A percentile compares a stretch with the other conserved stretches of the same genome.
These are phyloP conservation scores for Gasterosteus aculeatus DNA, from an alignment of 2,113 vertebrate species.

Conservation along the genomic window DNA sequence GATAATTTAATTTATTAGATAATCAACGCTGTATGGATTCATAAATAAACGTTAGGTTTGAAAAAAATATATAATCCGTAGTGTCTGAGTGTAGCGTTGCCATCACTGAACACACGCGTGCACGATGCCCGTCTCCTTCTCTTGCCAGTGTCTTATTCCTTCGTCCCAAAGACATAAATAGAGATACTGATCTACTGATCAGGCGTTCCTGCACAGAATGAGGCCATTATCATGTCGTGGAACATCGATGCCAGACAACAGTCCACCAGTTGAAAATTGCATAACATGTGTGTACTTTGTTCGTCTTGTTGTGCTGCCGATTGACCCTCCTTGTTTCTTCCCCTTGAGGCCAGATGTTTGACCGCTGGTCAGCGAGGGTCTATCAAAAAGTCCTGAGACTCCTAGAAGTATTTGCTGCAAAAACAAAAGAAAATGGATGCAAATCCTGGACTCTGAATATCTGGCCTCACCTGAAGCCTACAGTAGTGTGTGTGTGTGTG, in stretches of 20 bases:
- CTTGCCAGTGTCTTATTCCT: constrained; percentile 39
- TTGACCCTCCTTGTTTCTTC: too few species aligned
- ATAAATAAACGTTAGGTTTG: neutral
- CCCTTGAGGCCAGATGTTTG: too few species aligned
- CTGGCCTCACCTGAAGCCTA: constrained; percentile 23
- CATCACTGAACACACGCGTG: constrained; percentile 6
- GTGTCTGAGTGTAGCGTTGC: constrained; percentile 1
- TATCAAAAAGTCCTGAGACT: too few species aligned
- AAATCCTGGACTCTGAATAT: neutral
- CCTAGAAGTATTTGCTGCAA: too few species aligned
- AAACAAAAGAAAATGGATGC: too few species aligned
- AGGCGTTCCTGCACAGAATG: constrained; percentile 17
- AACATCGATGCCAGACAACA: constrained; percentile 29
- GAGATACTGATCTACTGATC: neutral
- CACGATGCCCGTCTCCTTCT: constrained; percentile 17
- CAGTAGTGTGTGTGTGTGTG: neutral
- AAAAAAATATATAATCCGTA: neutral
- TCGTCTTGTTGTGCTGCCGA: neutral
- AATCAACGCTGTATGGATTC: neutral
- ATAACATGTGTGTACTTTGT: too few species aligned
- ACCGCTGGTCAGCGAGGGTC: too few species aligned
- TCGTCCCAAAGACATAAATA: constrained; percentile 2
- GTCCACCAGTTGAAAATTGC: neutral
- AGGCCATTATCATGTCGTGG: constrained; percentile 12
- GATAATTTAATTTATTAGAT: neutral